Conservation (phyloP, 2,797 vertebrate genomes). For the Argyrosomus regius region DNA sequence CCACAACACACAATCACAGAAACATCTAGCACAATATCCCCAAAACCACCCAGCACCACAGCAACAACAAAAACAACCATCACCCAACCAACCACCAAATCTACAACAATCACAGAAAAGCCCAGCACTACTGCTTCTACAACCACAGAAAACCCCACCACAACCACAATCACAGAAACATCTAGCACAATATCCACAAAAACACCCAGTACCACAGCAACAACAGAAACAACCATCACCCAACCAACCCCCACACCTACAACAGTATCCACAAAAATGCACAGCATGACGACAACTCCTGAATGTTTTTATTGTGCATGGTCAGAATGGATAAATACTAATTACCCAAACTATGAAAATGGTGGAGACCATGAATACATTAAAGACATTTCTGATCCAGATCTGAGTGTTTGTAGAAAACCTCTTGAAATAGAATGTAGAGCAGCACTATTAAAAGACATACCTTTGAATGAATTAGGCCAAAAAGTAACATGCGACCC, state of each 20-base stretch:
- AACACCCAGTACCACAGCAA: neutral
- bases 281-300: neutral
- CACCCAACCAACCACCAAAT: too few species aligned
- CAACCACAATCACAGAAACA: too few species aligned
- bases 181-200: too few species aligned
- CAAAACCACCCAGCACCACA: too few species aligned
- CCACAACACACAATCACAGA: too few species aligned
- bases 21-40: too few species aligned
- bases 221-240: neutral
- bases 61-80: too few species aligned
- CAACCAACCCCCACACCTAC: neutral
- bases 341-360: conserved; percentile 45
- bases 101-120: too few species aligned
- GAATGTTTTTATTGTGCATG: conserved; percentile 75
- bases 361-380: conserved; percentile 87
- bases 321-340: conserved; percentile 84
- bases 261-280: too few species aligned
- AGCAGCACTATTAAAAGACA: conserved; percentile 59
- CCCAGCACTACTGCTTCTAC: too few species aligned
- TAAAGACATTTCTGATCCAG: conserved; percentile 73
- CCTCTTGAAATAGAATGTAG: conserved; percentile 84
- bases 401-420: conserved; percentile 73
- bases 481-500: conserved; percentile 83
- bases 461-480: conserved; percentile 61
- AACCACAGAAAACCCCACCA: too few species aligned